Conservation (phyloP, 1,140 invertebrate genomes). For the Adelges cooleyi region DNA sequence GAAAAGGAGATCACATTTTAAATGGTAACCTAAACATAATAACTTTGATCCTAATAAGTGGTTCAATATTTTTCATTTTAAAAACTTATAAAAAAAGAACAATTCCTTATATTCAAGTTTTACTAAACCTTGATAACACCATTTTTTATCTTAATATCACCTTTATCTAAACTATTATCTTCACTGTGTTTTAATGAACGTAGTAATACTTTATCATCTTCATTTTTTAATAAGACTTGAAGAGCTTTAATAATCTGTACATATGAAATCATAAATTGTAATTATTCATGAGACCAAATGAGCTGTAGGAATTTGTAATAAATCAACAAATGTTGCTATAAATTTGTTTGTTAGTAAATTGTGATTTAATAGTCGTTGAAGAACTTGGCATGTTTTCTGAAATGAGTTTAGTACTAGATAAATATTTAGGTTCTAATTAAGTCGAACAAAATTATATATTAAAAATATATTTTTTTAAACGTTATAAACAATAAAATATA, state of each 20-base stretch:
- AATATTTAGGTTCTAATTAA: too few species aligned
- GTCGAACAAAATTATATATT: too few species aligned
- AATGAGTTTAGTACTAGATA: too few species aligned
- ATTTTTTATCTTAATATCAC: slow-evolving; percentile 15
- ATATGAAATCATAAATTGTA: too few species aligned
- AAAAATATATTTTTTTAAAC: too few species aligned
- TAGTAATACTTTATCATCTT: slow-evolving; percentile 11
- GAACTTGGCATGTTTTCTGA: slow-evolving; percentile 90
- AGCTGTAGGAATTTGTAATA: slow-evolving; percentile 83
- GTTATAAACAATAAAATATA: too few species aligned
- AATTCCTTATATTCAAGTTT: background rate
- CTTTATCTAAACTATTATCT: slow-evolving; percentile 1
- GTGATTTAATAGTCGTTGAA: slow-evolving; percentile 88
- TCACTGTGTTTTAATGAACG: slow-evolving; percentile 11
- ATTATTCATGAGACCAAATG: too few species aligned
- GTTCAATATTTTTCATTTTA: too few species aligned
- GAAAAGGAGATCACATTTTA: slow-evolving; percentile 72
- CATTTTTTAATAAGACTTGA: slow-evolving; percentile 6
- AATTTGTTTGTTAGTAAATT: slow-evolving; percentile 84
- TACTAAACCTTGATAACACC: background rate
- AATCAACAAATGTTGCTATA: slow-evolving; percentile 78
- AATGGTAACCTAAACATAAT: slow-evolving; percentile 62
- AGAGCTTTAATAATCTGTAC: slow-evolving; percentile 20
- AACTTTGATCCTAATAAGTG: too few species aligned
- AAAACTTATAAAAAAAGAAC: too few species aligned